Evolutionary conservation across 2,113 vertebrate species (phyloP), one percentile per base, ranked within the genome.

Genomic region (Ginglymostoma cirratum): DNA sequence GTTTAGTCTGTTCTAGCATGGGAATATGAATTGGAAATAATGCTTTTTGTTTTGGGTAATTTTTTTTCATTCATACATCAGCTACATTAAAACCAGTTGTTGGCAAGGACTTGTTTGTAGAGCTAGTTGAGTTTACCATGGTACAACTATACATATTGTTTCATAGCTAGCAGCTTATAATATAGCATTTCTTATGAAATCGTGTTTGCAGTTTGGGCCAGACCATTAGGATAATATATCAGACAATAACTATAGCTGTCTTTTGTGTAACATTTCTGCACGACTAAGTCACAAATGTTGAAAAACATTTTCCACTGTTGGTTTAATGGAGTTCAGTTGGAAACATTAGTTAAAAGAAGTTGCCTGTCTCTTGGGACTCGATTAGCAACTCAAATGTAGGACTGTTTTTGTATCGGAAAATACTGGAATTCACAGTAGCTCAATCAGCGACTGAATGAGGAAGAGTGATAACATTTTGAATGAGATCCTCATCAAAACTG

Each of bases 1-100:
- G 94, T 95, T 95, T 95, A 95, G 94, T 95, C 94, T 95, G 94
- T 72, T 95, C 67, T 70, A 15, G 42, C 72, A 52, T 72, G 42
- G 42, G 48, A 30, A 12, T 72, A 95, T 72, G 67, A 72, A 95
- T 52, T 34, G 42, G 48, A 72, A 52, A 52, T 72, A 72, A 65
- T 34, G 21, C 17, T 94, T 72, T 94, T 45, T 34, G 15, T 95
- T 45, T 70, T 94, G 42, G 5, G 92, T 10, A 42, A 70, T 38
- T 95, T 95, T 61, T 61, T 76, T 69, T 95, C 42, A 76, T 95
- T 95, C 52, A 52, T 95, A 52, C 69, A 48, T 89, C 14, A 69
- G 42, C 42, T 95, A 48, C 65, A 72, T 52, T 76, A 15, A 17
- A 95, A 95, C 69, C 67, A 72, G 23, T 52, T 70, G 42, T 95